Base-by-base conservation (phyloP, 2,797 vertebrate species). In the Enteromius viviparus region DNA sequence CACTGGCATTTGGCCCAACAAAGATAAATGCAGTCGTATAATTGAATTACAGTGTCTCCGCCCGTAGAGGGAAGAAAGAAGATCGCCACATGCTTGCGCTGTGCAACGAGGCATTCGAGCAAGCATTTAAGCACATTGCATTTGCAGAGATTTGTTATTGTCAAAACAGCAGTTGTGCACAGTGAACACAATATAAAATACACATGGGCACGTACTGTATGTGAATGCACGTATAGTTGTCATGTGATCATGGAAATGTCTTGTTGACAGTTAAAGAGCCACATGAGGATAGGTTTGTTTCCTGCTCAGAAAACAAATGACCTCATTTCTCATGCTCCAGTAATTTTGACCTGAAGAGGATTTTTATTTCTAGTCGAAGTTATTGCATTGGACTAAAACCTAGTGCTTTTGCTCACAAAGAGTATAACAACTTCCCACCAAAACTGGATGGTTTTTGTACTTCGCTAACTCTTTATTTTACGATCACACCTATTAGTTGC, bases 21-120 rank as follows among this genome's bases (percentile, higher is more conserved):
- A 91, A 91, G 88, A 89, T 86, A 89, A 93, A 90, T 87, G 83
- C 84, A 85, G 84, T 86, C 84, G 87, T 87, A 87, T 91, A 91
- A 93, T 86, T 90, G 82, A 92, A 93, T 93, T 90, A 91, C 87
- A 87, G 62, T 90, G 81, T 86, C 80, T 75, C 69, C 17, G 2
- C 45, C 42, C 17, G 17, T 62, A 68, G 70, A 42, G 49, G 29
- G 32, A 82, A 83, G 77, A 78, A 37, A 75, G 29, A 60, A n/a
- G 68, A 78, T 71, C n/a, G 55, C 45, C 68, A 72, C 81, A 77
- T 49, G 78, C 76, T 76, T 69, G 7, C 21, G 8, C 49, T 60
- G 26, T 29, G 76, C 80, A 58, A 49, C 42, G 60, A 75, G 71
- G 76, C 53, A 84, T 82, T 47, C 70, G 51, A 66, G 47, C 71